phyloP scores from a whole-genome alignment of 2,797 vertebrate genomes.

The Fundulus diaphanus region DNA sequence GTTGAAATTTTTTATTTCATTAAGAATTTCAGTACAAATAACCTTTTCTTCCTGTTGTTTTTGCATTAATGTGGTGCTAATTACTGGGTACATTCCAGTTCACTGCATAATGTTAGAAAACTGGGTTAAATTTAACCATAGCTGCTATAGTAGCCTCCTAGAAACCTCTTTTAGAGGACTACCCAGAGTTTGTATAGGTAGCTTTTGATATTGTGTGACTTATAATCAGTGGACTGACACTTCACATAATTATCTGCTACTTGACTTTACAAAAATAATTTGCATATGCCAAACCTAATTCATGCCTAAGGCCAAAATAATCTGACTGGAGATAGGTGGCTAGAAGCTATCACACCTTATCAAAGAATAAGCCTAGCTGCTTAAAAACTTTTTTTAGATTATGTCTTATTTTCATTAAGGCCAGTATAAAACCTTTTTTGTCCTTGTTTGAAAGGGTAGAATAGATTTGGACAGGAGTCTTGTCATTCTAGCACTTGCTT shows the following conservation, averaged over 20 bases:
- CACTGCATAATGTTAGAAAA: background rate
- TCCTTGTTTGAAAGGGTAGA: background rate
- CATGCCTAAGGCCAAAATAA: background rate
- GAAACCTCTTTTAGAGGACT: background rate
- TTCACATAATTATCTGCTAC: slow-evolving; percentile 7
- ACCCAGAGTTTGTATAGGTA: slow-evolving; percentile 57
- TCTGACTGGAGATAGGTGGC: background rate
- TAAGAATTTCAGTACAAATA: slow-evolving; percentile 28
- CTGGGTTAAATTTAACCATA: slow-evolving; percentile 53
- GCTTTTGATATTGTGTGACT: slow-evolving; percentile 35
- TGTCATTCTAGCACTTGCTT: background rate
- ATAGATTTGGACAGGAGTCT: background rate
- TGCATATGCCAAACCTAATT: slow-evolving; percentile 20
- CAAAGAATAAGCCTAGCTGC: background rate
- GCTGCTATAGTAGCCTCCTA: slow-evolving; percentile 29
- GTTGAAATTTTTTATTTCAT: slow-evolving; percentile 29
- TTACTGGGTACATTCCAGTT: slow-evolving; percentile 54
- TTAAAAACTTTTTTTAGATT: slow-evolving; percentile 8
- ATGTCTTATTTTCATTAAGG: background rate
- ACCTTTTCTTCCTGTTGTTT: slow-evolving; percentile 45
- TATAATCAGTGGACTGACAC: background rate
- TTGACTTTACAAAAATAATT: too few relatives aligned
- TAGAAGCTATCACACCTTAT: background rate
- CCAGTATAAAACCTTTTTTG: background rate
- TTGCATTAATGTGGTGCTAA: slow-evolving; percentile 65